Evolutionary conservation across 2,888 invertebrate species (phyloP).

Genomic region (Chrysomela aeneicollis): DNA sequence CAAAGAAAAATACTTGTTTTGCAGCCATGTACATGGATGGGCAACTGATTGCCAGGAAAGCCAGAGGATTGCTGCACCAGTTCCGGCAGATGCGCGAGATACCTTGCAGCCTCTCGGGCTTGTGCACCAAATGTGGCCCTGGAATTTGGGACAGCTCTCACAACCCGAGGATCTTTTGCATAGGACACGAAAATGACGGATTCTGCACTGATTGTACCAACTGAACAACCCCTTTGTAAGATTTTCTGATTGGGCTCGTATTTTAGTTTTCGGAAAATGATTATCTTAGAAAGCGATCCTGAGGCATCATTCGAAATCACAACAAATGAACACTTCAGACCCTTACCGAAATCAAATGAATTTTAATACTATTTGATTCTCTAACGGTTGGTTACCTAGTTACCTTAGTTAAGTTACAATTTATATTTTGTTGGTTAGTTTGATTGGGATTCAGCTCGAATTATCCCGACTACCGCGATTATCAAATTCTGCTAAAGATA

Average conservation of each 20-base stretch:
- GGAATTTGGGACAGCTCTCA: conserved; percentile 96
- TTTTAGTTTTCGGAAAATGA: not conserved
- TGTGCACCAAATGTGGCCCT: conserved; percentile 89
- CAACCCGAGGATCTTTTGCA: conserved; percentile 85
- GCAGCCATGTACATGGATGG: conserved; percentile 98
- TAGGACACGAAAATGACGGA: conserved; percentile 69
- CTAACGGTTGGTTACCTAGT: too few species aligned
- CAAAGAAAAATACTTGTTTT: too few species aligned
- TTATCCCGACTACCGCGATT: not conserved
- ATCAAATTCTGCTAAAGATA: not conserved
- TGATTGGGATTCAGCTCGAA: not conserved
- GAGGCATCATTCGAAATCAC: too few species aligned
- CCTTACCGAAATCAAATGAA: too few species aligned
- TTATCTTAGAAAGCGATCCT: not conserved
- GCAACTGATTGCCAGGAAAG: conserved; percentile 86
- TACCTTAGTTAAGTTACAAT: too few species aligned
- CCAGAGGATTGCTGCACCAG: conserved; percentile 88
- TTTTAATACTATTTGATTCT: too few species aligned
- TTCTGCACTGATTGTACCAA: conserved; percentile 33
- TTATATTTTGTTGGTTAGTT: too few species aligned
- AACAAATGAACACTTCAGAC: too few species aligned
- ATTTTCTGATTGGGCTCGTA: not conserved
- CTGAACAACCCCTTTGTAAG: not conserved
- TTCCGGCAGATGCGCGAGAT: conserved; percentile 87
- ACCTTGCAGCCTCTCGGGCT: conserved; percentile 87